Evolutionary conservation across 92 coral and sea anemone species (phyloP).

Genomic region (Siderastrea radians): DNA sequence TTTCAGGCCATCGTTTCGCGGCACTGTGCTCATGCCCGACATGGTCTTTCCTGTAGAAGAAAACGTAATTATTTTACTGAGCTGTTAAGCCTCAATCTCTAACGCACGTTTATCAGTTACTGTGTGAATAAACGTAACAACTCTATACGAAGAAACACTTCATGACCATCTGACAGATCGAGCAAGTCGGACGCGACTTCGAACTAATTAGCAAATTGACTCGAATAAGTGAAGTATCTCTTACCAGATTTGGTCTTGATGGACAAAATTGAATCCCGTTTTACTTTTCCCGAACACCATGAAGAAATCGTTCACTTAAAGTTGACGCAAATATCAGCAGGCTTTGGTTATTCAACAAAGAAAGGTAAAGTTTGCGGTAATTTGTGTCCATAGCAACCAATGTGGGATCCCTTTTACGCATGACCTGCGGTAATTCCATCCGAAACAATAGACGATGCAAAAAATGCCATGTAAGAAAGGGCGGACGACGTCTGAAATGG

Average conservation of each 20-base stretch:
- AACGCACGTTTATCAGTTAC: background rate
- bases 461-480: no score
- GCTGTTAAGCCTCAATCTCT: background rate
- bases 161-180: background rate
- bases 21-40: conserved; percentile 94
- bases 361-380: background rate
- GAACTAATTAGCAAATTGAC: background rate
- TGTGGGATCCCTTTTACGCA: background rate
- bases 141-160: background rate
- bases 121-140: background rate
- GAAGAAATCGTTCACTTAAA: conserved; percentile 16
- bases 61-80: background rate
- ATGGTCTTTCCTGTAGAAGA: conserved; percentile 90
- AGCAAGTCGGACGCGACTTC: background rate
- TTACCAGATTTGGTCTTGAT: conserved; percentile 98
- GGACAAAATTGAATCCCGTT: conserved; percentile 89
- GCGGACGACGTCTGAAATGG: no score
- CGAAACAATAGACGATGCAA: no score
- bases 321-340: background rate
- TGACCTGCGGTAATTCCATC: background rate
- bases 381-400: conserved; percentile 21
- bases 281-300: conserved; percentile 94
- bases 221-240: conserved; percentile 5
- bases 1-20: conserved; percentile 90
- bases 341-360: background rate